Evolutionary conservation across 2,113 vertebrate species (phyloP).

Genomic region (Tor tambroides): DNA sequence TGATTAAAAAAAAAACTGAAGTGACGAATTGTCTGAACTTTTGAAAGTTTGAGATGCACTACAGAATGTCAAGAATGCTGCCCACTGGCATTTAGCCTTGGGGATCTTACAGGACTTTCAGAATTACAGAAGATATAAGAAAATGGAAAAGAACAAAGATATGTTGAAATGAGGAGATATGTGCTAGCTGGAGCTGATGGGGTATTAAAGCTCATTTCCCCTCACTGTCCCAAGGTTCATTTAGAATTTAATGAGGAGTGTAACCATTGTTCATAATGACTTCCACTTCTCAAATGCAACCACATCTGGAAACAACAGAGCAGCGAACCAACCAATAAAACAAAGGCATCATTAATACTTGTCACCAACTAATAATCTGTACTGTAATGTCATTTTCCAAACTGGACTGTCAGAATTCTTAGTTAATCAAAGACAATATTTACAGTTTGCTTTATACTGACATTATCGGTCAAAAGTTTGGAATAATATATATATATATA

Average conservation of each 20-base stretch:
- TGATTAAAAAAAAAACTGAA: not conserved
- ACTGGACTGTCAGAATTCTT: not conserved
- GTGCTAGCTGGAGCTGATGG: constrained; percentile 29
- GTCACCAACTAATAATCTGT: constrained; percentile 2
- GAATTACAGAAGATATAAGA: not conserved
- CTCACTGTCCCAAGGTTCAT: constrained; percentile 53
- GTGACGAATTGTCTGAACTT: not conserved
- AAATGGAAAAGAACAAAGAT: not conserved
- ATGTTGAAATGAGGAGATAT: constrained; percentile 33
- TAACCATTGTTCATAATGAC: constrained; percentile 25
- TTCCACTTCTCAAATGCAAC: not conserved
- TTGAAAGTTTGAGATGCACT: not conserved
- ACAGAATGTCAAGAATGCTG: not conserved
- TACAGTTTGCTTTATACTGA: too few relatives aligned
- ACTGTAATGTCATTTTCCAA: not conserved
- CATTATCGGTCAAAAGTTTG: too few relatives aligned
- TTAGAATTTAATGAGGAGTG: constrained; percentile 56
- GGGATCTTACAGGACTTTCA: not conserved
- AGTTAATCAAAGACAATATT: too few relatives aligned
- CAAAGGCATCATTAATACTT: not conserved
- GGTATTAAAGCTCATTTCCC: constrained; percentile 45
- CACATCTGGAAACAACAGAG: constrained; percentile 6
- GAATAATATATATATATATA: too few relatives aligned
- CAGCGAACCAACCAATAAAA: not conserved
- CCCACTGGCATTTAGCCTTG: not conserved